Base-by-base conservation (phyloP, 1,140 invertebrate genomes). In the Aricia agestis region DNA sequence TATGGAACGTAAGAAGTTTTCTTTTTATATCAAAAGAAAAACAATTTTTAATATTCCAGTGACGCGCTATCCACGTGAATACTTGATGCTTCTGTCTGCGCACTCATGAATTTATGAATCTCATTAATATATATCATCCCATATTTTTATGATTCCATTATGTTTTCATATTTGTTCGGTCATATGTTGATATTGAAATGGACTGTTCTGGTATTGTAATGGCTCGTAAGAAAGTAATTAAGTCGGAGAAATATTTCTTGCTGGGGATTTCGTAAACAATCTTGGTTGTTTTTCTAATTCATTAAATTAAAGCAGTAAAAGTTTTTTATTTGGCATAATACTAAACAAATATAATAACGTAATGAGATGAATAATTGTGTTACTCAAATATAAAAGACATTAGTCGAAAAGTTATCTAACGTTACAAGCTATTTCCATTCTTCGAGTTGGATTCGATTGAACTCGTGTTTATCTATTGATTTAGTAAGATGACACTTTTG, bases 91-190 rank as follows among this genome's bases (percentile, higher is more conserved):
- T 31, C 74, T 76, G 71, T 79, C 75, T 80, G 59, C 59, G 68
- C 74, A 76, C 69, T 79, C 76, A 81, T 81, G 78, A 81, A 81
- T 83, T 77, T 78, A 83, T 80, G 80, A 82, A 82, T 82, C 68
- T 71, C 76, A 83, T 82, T 83, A 83, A 78, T 78, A 71, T 76
- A 76, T 76, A 74, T 76, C 71, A 74, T 72, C 71, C 42, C 71
- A 72, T 77, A 72, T 77, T 76, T 73, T 78, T 74, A 71, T 67
- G 68, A 71, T 65, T 42, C 66, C 68, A 76, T 78, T 76, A 78
- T 66, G 69, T 69, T 74, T 70, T 65, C 59, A 52, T 63, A 63
- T 68, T 72, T 67, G 67, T 72, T 72, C 42, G 66, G n/a, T 68
- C 45, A 36, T 59, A 17, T 63, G 19, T 63, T 63, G 10, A 11